Evolutionary conservation across 2,113 vertebrate species (phyloP).

Genomic region (Oceanodroma tethys): DNA sequence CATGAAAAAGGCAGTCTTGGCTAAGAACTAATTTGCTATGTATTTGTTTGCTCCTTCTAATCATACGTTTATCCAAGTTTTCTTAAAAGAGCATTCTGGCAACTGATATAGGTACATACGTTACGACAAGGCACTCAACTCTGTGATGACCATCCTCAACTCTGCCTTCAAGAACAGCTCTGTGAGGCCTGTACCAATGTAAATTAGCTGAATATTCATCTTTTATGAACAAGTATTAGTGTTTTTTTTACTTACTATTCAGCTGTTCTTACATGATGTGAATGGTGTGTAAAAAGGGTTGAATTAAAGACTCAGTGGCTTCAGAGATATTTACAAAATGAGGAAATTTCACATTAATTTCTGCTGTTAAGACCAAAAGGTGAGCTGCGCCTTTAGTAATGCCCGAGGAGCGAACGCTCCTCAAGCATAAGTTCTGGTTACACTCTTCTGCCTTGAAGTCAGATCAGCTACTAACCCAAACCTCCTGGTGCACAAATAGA

Average conservation of each 20-base stretch:
- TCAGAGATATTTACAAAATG: neutral
- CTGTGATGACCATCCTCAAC: neutral
- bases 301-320: neutral
- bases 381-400: neutral
- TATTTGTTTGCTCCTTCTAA: neutral
- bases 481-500: neutral
- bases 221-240: constrained; percentile 21
- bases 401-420: neutral
- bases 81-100: neutral
- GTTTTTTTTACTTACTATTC: neutral
- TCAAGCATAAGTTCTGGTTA: neutral
- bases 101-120: neutral
- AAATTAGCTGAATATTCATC: neutral
- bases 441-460: neutral
- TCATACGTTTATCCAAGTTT: neutral
- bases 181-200: neutral
- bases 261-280: neutral
- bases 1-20: neutral
- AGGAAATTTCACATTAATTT: neutral
- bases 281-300: neutral
- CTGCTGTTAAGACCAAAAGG: neutral
- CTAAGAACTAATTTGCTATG: neutral
- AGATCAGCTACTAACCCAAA: neutral
- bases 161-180: neutral
- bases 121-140: neutral